Evolutionary conservation across 2,797 vertebrate genomes (phyloP), one percentile per base, ranked within the genome.

Genomic region (Lutjanus argentimaculatus): DNA sequence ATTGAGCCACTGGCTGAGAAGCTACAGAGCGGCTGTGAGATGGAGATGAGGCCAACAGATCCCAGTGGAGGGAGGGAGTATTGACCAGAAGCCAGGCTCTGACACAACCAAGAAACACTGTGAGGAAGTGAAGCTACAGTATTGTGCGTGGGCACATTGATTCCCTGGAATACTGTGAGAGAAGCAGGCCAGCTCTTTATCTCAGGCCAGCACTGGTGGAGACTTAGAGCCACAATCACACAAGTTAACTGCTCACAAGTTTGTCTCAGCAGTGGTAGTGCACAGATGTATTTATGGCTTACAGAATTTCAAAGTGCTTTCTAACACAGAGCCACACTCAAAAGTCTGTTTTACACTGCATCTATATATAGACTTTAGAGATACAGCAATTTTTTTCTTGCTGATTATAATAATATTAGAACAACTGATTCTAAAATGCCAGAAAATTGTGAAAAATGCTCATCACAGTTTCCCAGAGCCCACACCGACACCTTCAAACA

Each of bases 81-180:
- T 81, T 85, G 87, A 85, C 77, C 74, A 79, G 80, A 51, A 88
- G 84, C 82, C 81, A 77, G 67, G 43, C 45, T 52, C 80, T 76
- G 70, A 81, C 85, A 76, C 53, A 36, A 48, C 82, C 80, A 62
- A 79, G 62, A 85, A 75, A 74, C 68, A 45, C 21, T 69, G 74
- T 74, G 40, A 83, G 81, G 85, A 79, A 61, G 81, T 58, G 67
- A 73, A 72, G 76, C 79, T 72, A 42, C 52, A 72, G 58, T 21
- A 6, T 65, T 58, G 82, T 57, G 83, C n/a, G 56, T 67, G 76
- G 78, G 73, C 82, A 59, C n/a, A 86, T 85, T 30, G 78, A 80
- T 82, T 83, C 63, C 21, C 52, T 49, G 76, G 86, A 67, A 78
- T 74, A 75, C 53, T 79, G 14, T 0, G 70, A 63, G 71, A 79